Conservation (phyloP, 1,140 invertebrate species). For the Episyrphus balteatus region DNA sequence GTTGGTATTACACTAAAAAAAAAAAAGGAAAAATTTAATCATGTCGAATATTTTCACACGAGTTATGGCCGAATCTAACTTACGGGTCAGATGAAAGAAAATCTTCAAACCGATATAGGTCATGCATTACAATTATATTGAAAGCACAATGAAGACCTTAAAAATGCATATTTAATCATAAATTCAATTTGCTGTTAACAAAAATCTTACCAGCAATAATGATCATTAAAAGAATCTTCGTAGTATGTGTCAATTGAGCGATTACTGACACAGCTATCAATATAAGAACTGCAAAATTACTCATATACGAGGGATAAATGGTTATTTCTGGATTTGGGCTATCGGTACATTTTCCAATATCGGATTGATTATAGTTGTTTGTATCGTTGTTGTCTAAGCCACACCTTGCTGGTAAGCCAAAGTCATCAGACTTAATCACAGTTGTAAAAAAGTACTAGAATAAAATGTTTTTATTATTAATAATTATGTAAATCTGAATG, state of each 20-base stretch:
- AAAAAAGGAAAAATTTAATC: background rate
- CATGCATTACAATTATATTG: constrained; percentile 47
- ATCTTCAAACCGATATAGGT: constrained; percentile 49
- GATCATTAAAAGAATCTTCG: constrained; percentile 53
- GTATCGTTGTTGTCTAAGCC: background rate
- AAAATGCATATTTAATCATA: background rate
- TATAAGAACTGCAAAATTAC: constrained; percentile 56
- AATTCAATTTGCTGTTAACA: background rate
- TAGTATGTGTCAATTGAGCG: constrained; percentile 58
- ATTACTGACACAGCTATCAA: constrained; percentile 60
- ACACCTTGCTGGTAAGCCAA: background rate
- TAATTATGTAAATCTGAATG: background rate
- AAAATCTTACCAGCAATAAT: constrained; percentile 39
- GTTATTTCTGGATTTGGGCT: constrained; percentile 3
- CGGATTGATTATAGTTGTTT: background rate
- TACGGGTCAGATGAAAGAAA: constrained; percentile 30
- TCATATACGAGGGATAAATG: constrained; percentile 63
- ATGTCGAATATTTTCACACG: background rate
- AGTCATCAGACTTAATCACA: no score
- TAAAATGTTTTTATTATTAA: constrained; percentile 2
- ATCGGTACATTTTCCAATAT: constrained; percentile 5
- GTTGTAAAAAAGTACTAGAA: constrained; percentile 26
- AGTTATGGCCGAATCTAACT: constrained; percentile 11
- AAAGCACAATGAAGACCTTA: constrained; percentile 45
- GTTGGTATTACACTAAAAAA: constrained; percentile 37